Evolutionary conservation across 1,140 invertebrate genomes (phyloP), one percentile per base, ranked within the genome.

Genomic region (Platyscapa corneri): DNA sequence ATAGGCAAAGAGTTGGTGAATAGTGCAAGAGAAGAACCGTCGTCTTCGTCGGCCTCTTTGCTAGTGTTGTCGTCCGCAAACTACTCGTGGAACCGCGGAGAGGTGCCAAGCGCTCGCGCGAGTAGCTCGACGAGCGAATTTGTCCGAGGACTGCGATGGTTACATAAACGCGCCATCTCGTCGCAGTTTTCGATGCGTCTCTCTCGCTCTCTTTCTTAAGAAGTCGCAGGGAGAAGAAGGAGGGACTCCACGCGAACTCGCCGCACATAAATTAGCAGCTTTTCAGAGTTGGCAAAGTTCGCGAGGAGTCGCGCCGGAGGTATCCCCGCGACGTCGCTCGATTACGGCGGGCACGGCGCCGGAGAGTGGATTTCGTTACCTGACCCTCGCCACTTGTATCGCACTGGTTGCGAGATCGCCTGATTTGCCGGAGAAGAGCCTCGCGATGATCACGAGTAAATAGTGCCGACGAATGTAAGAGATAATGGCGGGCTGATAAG

Each of bases 211-310:
- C n/a, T n/a, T n/a, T n/a, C n/a, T n/a, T n/a, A n/a, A n/a, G n/a
- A n/a, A n/a, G n/a, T n/a, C n/a, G n/a, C n/a, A n/a, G n/a, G n/a
- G n/a, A n/a, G n/a, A n/a, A n/a, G n/a, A n/a, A n/a, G n/a, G n/a
- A n/a, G n/a, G 46, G 39, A 74, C 1, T 32, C 18, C 42, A 12
- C 6, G 6, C 42, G 32, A 70, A 70, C 0, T 39, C 20, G 3
- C 39, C 30, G 42, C 76, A 23, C 83, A 53, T 80, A 85, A 80
- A 80, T 80, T 74, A 74, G 53, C 77, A 79, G 83, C 83, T 74
- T 74, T 60, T 77, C 77, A 64, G 76, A 42, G 34, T 37, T 46
- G 6, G 65, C 77, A 46, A 85, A 85, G 46, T 84, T 84, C 74
- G 74, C 39, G 60, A 84, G 60, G 30, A 39, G 82, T 34, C 20